These are phyloP conservation scores for Apis mellifera DNA, from an alignment of 1,140 invertebrate species.

Conservation along the genomic window DNA sequence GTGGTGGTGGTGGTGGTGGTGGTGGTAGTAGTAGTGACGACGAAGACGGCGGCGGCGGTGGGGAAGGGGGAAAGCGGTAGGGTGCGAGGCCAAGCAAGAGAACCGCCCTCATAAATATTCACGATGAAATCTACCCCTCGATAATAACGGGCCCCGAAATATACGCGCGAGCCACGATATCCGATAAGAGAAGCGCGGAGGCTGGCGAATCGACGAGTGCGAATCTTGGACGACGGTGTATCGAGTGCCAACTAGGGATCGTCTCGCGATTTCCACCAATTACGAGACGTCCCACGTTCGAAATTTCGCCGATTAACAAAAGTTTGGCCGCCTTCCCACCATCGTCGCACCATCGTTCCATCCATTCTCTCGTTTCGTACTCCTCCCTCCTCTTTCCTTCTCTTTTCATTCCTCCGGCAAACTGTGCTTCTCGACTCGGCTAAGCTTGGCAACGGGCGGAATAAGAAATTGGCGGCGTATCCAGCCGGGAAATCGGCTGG, in stretches of 20 bases:
- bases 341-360: neutral
- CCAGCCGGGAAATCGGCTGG: constrained; percentile 64
- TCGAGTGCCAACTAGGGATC: constrained; percentile 37
- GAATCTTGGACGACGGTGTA: constrained; percentile 45
- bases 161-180: constrained; percentile 68
- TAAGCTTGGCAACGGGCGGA: constrained; percentile 45
- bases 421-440: constrained; percentile 23
- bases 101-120: constrained; percentile 78
- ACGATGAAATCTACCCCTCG: constrained; percentile 80
- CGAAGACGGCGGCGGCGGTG: neutral
- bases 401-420: constrained; percentile 14
- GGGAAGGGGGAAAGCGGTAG: constrained; percentile 32
- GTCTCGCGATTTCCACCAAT: neutral
- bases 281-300: no score
- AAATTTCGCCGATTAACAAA: no score
- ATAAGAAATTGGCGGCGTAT: constrained; percentile 56
- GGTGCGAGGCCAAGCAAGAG: constrained; percentile 56
- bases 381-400: constrained; percentile 47
- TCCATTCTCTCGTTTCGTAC: no score
- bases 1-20: constrained; percentile 33
- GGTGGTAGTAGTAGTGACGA: constrained; percentile 25
- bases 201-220: constrained; percentile 44
- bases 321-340: neutral
- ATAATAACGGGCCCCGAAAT: constrained; percentile 79
- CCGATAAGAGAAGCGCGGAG: constrained; percentile 58